Conservation (phyloP, 2,797 vertebrate genomes). For the Xenopus petersii region DNA sequence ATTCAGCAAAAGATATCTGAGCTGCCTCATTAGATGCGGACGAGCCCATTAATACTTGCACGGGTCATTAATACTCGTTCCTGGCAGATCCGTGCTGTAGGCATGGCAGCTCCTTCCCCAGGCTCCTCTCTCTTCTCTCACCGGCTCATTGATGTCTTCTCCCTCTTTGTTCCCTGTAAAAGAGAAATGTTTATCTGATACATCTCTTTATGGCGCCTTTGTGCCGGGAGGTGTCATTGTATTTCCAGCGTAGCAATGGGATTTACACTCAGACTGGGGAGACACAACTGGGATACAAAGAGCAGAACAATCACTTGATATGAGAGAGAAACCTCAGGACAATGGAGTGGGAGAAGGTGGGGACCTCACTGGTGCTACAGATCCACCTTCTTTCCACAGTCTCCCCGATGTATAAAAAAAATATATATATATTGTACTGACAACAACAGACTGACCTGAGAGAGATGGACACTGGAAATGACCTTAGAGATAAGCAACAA, state of each 20-base stretch:
- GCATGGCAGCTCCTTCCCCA: too few species aligned
- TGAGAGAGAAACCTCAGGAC: background rate
- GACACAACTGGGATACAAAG: background rate
- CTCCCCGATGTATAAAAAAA: background rate
- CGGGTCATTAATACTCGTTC: slow-evolving; percentile 18
- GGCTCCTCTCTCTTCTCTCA: too few species aligned
- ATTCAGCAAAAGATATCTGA: slow-evolving; percentile 24
- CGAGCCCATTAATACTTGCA: slow-evolving; percentile 34
- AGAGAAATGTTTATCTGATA: background rate
- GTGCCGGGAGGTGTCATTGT: background rate
- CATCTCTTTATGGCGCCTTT: background rate
- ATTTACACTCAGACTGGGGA: background rate
- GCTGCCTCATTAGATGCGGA: slow-evolving; percentile 30
- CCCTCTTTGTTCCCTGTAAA: background rate
- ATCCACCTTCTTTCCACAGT: background rate
- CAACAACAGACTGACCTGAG: background rate
- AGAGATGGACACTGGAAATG: background rate
- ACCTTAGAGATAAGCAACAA: background rate
- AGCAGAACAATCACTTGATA: background rate
- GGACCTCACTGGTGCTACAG: background rate
- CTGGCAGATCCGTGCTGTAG: background rate
- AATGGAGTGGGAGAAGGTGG: background rate
- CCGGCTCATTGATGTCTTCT: background rate
- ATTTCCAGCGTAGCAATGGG: background rate
- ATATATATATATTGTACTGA: background rate